Evolutionary conservation across 2,797 vertebrate species (phyloP).

Genomic region (Cyclopterus lumpus): DNA sequence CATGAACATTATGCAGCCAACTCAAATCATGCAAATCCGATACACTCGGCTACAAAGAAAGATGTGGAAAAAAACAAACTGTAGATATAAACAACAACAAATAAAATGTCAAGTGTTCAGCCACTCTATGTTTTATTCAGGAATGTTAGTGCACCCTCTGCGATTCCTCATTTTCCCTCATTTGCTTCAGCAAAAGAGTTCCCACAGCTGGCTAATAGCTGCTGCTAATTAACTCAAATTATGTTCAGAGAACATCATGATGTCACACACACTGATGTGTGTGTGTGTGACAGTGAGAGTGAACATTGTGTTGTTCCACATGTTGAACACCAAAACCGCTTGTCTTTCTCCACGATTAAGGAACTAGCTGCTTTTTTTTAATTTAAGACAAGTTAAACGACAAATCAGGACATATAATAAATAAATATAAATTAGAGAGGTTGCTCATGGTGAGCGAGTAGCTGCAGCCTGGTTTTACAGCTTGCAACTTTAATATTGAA

Average conservation of each 20-base stretch:
- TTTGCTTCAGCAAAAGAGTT: conserved; percentile 18
- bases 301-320: conserved; percentile 26
- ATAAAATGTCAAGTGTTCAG: background rate
- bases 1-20: background rate
- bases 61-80: background rate
- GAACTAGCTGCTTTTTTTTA: background rate
- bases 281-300: background rate
- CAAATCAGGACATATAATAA: background rate
- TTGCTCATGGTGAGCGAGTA: background rate
- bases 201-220: conserved; percentile 52
- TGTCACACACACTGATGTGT: background rate
- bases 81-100: conserved; percentile 5
- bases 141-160: background rate
- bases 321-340: background rate
- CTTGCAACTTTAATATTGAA: background rate
- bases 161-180: conserved; percentile 3
- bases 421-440: too few relatives aligned
- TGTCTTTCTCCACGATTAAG: background rate
- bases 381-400: background rate
- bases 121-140: conserved; percentile 27
- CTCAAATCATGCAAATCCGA: background rate
- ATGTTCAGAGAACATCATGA: background rate
- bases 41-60: background rate
- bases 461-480: background rate
- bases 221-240: conserved; percentile 29